phyloP scores from a whole-genome alignment of 2,888 invertebrate genomes.

The Leptinotarsa rubiginosa region DNA sequence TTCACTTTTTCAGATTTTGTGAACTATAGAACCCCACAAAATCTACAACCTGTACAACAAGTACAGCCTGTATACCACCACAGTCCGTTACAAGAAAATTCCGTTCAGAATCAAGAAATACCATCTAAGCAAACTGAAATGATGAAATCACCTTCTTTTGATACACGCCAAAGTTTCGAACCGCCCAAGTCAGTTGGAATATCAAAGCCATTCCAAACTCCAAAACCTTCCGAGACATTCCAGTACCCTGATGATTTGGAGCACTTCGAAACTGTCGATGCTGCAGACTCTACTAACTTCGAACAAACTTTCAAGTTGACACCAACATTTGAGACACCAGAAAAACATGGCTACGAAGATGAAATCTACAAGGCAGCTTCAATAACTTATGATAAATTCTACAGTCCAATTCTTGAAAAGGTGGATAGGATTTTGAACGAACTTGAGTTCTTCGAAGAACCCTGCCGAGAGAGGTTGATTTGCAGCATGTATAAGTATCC shows the following conservation, averaged over 20 bases:
- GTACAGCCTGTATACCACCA: constrained; percentile 6
- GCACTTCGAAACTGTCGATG: neutral
- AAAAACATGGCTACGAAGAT: constrained; percentile 41
- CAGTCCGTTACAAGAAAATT: neutral
- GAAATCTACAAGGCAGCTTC: constrained; percentile 65
- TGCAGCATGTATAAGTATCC: constrained; percentile 90
- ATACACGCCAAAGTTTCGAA: neutral
- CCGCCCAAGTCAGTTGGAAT: neutral
- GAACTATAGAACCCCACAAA: neutral
- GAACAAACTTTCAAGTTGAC: neutral
- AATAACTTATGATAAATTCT: constrained; percentile 73
- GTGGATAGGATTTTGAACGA: constrained; percentile 81
- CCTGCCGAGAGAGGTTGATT: constrained; percentile 82
- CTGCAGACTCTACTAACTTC: neutral
- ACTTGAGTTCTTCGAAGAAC: constrained; percentile 77
- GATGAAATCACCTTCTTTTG: neutral
- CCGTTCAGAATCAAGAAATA: neutral
- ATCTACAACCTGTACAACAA: neutral
- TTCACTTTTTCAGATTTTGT: constrained; percentile 10
- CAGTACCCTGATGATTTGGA: neutral
- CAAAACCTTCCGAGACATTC: neutral
- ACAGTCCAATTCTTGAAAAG: constrained; percentile 81
- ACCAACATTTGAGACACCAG: constrained; percentile 25
- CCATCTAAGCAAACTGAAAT: constrained; percentile 4
- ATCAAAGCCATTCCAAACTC: neutral